Percentiles rank a stretch among this genome's conserved stretches.
Conservation (phyloP, 2,113 vertebrate species). For the Lepus europaeus region DNA sequence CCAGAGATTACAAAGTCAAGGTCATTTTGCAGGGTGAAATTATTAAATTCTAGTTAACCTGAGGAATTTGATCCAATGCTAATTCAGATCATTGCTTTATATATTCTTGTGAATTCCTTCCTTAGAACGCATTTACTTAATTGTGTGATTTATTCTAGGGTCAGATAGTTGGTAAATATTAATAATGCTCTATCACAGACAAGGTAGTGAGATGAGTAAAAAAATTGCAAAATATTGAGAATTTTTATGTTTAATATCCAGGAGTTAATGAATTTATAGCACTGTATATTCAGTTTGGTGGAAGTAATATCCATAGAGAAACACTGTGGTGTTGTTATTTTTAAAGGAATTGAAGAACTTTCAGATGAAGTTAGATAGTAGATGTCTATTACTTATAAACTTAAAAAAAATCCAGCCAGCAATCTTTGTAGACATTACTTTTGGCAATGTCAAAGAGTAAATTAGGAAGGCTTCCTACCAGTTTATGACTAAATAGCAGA, state of each 20-base stretch:
- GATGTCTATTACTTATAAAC: not conserved
- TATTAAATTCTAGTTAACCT: slow-evolving; percentile 54
- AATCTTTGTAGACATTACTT: not conserved
- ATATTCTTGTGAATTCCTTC: slow-evolving; percentile 1
- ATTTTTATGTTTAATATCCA: slow-evolving; percentile 24
- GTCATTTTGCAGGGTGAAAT: slow-evolving; percentile 36
- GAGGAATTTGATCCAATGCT: not conserved
- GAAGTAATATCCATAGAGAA: not conserved
- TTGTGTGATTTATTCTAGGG: not conserved
- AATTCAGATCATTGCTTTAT: slow-evolving; percentile 20
- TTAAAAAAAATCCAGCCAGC: not conserved
- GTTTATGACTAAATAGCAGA: not conserved
- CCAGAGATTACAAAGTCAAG: slow-evolving; percentile 26
- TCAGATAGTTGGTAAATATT: not conserved
- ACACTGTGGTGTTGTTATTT: not conserved
- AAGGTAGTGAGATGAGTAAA: not conserved
- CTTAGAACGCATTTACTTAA: slow-evolving; percentile 47
- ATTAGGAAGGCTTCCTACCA: not conserved
- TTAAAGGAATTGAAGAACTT: not conserved
- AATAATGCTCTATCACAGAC: not conserved
- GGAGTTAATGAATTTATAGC: not conserved
- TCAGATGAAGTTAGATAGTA: not conserved
- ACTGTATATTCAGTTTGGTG: not conserved
- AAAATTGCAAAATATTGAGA: not conserved
- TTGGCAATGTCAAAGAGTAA: not conserved